Evolutionary conservation across 2,797 vertebrate species (phyloP).

Genomic region (Kryptopterus vitreolus): DNA sequence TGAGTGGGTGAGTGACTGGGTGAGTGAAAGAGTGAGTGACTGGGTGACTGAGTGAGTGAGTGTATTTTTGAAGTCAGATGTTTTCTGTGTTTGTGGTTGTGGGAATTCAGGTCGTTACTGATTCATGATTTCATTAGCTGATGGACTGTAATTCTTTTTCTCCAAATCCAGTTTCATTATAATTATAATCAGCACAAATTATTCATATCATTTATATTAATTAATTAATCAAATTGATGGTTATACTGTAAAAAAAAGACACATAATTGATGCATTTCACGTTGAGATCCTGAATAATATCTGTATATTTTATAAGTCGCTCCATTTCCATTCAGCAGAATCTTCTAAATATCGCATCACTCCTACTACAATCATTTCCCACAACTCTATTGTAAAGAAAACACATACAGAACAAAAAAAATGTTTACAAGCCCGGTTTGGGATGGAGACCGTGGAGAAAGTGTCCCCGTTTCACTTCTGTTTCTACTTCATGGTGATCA

Average conservation of each 20-base stretch:
- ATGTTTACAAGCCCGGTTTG: constrained; percentile 30
- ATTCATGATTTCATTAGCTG: not conserved
- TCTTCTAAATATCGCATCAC: not conserved
- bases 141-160: not conserved
- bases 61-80: too few relatives aligned
- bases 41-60: too few relatives aligned
- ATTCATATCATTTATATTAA: not conserved
- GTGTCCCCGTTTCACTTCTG: not conserved
- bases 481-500: constrained; percentile 77
- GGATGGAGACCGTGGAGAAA: constrained; percentile 28
- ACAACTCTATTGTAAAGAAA: too few relatives aligned
- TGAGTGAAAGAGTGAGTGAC: too few relatives aligned
- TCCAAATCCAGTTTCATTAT: not conserved
- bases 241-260: not conserved
- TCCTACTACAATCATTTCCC: not conserved
- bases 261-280: not conserved
- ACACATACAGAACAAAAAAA: not conserved
- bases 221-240: not conserved
- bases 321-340: too few relatives aligned
- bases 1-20: too few relatives aligned
- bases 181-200: not conserved
- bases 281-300: not conserved
- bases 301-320: not conserved
- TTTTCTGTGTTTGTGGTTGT: too few relatives aligned
- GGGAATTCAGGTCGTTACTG: not conserved